These are phyloP conservation scores for Drosophila tropicalis DNA, from an alignment of 1,140 invertebrate genomes.

Conservation along the genomic window DNA sequence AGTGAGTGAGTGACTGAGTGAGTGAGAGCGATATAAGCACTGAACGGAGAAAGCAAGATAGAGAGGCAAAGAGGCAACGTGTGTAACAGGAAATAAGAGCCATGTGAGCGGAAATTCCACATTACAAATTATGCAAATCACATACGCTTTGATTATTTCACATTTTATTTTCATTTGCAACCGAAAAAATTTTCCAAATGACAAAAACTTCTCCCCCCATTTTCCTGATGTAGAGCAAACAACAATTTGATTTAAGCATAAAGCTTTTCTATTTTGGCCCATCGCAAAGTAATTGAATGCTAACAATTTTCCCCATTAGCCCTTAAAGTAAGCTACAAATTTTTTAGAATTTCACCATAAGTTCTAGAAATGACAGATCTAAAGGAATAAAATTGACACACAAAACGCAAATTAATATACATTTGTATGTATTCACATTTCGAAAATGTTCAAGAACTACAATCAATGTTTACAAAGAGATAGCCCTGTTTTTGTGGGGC, in stretches of 20 bases:
- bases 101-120: conserved; percentile 75
- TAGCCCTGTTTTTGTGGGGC: too few species aligned
- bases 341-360: too few species aligned
- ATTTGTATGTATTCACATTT: too few species aligned
- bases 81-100: conserved; percentile 67
- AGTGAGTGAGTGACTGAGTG: conserved; percentile 17
- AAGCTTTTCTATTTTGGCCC: conserved; percentile 11
- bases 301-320: too few species aligned
- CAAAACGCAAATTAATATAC: too few species aligned
- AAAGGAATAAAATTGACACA: too few species aligned
- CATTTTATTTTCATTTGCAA: conserved; percentile 62
- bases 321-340: too few species aligned
- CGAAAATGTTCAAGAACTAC: too few species aligned
- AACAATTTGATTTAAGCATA: conserved; percentile 30
- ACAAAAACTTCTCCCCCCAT: neutral
- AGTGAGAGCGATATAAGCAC: conserved; percentile 1
- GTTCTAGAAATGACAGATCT: too few species aligned
- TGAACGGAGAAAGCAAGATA: neutral
- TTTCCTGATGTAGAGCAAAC: neutral
- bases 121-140: conserved; percentile 76
- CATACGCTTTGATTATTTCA: conserved; percentile 73
- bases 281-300: too few species aligned
- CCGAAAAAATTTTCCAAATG: conserved; percentile 4
- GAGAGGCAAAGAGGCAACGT: conserved; percentile 13
- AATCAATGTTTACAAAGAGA: too few species aligned